Conservation (phyloP, 2,113 vertebrate genomes). For the Petromus typicus region DNA sequence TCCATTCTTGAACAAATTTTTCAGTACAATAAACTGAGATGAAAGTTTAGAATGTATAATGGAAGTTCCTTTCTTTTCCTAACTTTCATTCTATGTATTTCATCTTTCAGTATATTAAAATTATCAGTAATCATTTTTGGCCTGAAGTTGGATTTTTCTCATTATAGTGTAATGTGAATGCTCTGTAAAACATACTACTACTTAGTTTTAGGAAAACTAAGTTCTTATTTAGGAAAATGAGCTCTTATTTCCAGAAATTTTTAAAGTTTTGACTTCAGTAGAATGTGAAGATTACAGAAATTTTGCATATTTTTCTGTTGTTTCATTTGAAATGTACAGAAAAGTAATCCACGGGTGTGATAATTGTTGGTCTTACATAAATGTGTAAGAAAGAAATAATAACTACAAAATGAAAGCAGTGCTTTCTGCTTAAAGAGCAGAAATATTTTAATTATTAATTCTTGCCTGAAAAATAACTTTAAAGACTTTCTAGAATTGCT, state of each 20-base stretch:
- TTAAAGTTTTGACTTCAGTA: conserved; percentile 53
- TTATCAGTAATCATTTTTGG: conserved; percentile 18
- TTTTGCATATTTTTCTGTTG: not conserved
- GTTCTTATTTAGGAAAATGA: conserved; percentile 59
- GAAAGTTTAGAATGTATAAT: conserved; percentile 34
- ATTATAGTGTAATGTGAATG: conserved; percentile 32
- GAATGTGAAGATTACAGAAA: conserved; percentile 43
- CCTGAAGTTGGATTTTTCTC: conserved; percentile 51
- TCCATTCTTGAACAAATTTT: not conserved
- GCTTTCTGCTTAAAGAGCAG: conserved; percentile 77
- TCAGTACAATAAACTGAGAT: not conserved
- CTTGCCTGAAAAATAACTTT: conserved; percentile 78
- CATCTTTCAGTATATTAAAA: conserved; percentile 60
- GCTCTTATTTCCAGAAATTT: not conserved
- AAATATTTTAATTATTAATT: conserved; percentile 72
- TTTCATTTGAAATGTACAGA: conserved; percentile 19
- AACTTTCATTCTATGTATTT: conserved; percentile 44
- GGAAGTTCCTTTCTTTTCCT: not conserved
- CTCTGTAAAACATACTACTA: not conserved
- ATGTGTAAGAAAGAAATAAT: conserved; percentile 7
- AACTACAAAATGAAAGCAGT: conserved; percentile 14
- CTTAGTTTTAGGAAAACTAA: conserved; percentile 43
- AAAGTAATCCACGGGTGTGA: not conserved
- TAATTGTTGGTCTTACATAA: conserved; percentile 44
- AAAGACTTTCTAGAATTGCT: conserved; percentile 80